A percentile compares a stretch with the other conserved stretches of the same genome.
Evolutionary conservation across 2,888 invertebrate species (phyloP).

Genomic region (Timema podura): DNA sequence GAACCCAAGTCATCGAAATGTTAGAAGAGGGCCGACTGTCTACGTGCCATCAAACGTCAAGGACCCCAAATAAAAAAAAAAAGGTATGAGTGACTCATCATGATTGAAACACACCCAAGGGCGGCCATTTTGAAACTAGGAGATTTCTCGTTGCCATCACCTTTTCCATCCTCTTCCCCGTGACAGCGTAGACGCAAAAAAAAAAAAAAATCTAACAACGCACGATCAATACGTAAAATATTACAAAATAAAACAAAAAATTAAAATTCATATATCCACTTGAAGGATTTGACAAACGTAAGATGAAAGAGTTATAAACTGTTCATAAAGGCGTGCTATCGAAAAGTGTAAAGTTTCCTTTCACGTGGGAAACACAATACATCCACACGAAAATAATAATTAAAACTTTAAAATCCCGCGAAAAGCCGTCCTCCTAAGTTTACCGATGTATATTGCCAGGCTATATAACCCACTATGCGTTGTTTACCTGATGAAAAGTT

Average conservation of each 20-base stretch:
- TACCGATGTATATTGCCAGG: constrained; percentile 8
- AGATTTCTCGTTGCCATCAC: background rate
- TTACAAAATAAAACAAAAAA: no score
- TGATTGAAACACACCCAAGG: background rate
- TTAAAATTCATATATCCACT: no score
- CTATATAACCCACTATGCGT: background rate
- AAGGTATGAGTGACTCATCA: background rate
- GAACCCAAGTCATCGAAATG: no score
- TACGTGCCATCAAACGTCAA: no score
- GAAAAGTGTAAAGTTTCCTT: no score
- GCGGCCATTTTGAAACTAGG: constrained; percentile 11
- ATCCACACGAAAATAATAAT: constrained; percentile 4
- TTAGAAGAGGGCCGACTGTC: no score
- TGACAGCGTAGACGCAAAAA: background rate
- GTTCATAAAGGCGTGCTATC: no score
- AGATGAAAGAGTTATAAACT: no score
- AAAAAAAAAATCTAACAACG: background rate
- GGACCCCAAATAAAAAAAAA: no score
- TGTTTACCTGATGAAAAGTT: constrained; percentile 5
- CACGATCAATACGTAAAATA: no score
- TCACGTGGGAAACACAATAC: no score
- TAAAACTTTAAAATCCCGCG: background rate
- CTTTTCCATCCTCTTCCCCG: constrained; percentile 8
- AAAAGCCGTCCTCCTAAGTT: constrained; percentile 6
- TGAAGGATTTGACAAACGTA: no score